A percentile compares a stretch with the other conserved stretches of the same genome.
Conservation (phyloP, 2,113 vertebrate species). For the Aphyosemion australe region DNA sequence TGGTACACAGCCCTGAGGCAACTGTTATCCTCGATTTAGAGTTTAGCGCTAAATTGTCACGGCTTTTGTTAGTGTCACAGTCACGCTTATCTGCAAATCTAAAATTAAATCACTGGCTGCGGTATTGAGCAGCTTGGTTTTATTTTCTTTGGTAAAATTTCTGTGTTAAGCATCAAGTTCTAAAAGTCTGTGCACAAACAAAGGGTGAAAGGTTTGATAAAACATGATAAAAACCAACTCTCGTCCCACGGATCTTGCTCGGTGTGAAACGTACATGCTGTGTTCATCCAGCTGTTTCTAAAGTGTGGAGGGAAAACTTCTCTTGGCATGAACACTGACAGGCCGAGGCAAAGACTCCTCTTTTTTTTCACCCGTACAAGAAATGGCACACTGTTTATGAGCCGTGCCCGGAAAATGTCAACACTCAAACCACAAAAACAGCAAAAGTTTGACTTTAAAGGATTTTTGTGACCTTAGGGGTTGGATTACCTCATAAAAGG, state of each 20-base stretch:
- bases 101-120: background rate
- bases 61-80: background rate
- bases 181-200: too few species aligned
- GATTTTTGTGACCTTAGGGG: conserved; percentile 25
- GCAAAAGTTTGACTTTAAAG: conserved; percentile 24
- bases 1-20: background rate
- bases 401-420: conserved; percentile 32
- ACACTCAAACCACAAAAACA: conserved; percentile 1
- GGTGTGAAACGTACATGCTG: background rate
- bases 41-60: background rate
- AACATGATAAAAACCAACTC: background rate
- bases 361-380: background rate
- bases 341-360: background rate
- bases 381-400: background rate
- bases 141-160: background rate
- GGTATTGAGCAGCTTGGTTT: background rate
- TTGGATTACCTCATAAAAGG: conserved; percentile 32
- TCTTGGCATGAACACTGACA: background rate
- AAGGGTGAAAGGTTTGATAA: background rate
- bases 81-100: background rate
- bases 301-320: background rate
- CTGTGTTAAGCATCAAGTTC: too few species aligned
- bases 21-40: background rate
- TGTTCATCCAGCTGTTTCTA: background rate
- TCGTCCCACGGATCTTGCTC: background rate